Conservation (phyloP, 2,888 invertebrate species). For the Pediacus dermestoides region DNA sequence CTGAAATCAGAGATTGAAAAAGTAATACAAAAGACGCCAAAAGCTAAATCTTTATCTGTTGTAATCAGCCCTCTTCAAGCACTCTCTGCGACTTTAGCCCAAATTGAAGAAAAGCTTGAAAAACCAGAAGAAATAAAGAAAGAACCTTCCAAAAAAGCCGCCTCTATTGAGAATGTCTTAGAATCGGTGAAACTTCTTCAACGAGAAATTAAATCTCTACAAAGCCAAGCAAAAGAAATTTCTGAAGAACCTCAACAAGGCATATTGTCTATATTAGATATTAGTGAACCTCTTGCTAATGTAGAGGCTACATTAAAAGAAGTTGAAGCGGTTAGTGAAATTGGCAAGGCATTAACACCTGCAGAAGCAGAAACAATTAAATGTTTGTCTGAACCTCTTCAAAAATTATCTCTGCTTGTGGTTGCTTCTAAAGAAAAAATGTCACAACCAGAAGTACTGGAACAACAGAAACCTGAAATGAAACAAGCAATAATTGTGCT, state of each 20-base stretch:
- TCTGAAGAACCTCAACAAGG: constrained; percentile 11
- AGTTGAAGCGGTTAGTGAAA: constrained; percentile 7
- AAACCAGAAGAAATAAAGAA: no score
- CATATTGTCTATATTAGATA: constrained; percentile 18
- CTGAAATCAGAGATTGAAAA: no score
- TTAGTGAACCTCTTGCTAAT: constrained; percentile 15
- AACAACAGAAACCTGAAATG: constrained; percentile 21
- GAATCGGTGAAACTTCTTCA: no score
- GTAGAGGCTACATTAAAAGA: constrained; percentile 17
- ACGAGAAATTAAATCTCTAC: constrained; percentile 6
- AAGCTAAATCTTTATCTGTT: no score
- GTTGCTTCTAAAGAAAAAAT: constrained; percentile 14
- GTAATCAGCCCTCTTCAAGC: no score
- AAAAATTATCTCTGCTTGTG: background rate
- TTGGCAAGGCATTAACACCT: no score
- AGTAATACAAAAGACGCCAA: no score
- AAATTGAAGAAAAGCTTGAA: no score
- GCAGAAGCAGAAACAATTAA: no score
- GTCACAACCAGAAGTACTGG: constrained; percentile 19
- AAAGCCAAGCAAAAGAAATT: constrained; percentile 4
- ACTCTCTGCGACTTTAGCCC: no score
- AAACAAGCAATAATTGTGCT: constrained; percentile 19
- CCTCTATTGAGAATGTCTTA: no score
- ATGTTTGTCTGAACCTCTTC: background rate
- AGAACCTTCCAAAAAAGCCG: no score